These are phyloP conservation scores for Anomalospiza imberbis DNA, from an alignment of 2,797 vertebrate genomes.

Conservation along the genomic window DNA sequence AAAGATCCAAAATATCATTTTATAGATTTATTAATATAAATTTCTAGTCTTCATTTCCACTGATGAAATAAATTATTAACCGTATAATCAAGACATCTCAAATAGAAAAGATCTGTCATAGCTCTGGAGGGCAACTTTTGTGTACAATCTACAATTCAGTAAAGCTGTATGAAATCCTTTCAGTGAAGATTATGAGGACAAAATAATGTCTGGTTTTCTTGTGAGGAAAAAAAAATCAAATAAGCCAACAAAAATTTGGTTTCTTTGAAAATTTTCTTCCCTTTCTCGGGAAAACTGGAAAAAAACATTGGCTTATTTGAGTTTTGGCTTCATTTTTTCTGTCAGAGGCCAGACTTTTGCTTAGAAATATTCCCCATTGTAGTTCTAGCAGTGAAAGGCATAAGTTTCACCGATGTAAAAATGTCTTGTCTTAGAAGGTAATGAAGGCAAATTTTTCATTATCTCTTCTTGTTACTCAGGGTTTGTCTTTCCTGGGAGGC, in stretches of 20 bases:
- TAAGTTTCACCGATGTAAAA: background rate
- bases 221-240: no score
- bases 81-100: background rate
- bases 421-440: background rate
- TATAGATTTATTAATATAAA: background rate
- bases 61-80: background rate
- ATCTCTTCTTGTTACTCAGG: background rate
- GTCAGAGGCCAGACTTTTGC: background rate
- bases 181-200: background rate
- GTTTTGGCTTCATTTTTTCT: background rate
- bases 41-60: background rate
- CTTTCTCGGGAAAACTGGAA: background rate
- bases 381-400: background rate
- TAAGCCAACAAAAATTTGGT: accelerated
- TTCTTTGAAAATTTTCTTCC: background rate
- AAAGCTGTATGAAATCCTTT: background rate
- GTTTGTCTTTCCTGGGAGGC: background rate
- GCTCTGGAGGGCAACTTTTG: background rate
- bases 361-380: background rate
- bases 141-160: background rate
- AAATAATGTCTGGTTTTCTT: background rate
- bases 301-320: background rate
- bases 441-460: background rate
- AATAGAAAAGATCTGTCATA: background rate
- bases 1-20: background rate